A percentile compares a stretch with the other conserved stretches of the same genome.
phyloP scores from a whole-genome alignment of 35 echinoderm and acorn worm genomes.

The Chiridota heheva region DNA sequence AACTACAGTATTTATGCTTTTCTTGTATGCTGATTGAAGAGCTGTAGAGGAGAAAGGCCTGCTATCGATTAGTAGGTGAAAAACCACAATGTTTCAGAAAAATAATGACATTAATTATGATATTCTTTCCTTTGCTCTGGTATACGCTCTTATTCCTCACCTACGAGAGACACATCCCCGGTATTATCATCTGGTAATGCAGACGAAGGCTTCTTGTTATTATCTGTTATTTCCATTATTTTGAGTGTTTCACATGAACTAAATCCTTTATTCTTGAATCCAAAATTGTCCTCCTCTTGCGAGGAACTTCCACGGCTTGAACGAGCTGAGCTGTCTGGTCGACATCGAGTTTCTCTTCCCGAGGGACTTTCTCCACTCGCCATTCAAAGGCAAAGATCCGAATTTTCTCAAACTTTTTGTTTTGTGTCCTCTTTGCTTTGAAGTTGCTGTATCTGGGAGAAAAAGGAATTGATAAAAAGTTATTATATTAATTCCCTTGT shows the following conservation, averaged over 20 bases:
- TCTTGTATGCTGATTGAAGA: background rate
- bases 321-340: conserved; percentile 39
- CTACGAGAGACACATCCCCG: conserved; percentile 13
- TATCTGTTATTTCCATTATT: conserved; percentile 45
- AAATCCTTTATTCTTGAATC: conserved; percentile 30
- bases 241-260: conserved; percentile 24
- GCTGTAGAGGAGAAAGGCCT: background rate
- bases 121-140: background rate
- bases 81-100: background rate
- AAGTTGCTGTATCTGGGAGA: conserved; percentile 38
- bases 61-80: background rate
- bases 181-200: conserved; percentile 17
- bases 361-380: conserved; percentile 47
- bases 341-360: conserved; percentile 38
- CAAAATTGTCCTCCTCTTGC: conserved; percentile 38
- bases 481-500: too few relatives aligned
- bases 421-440: conserved; percentile 10
- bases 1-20: background rate
- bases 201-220: background rate
- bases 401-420: background rate
- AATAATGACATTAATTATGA: background rate
- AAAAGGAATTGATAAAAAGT: too few relatives aligned
- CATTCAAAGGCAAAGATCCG: conserved; percentile 34
- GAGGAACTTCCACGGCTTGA: conserved; percentile 35
- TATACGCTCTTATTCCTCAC: background rate